A percentile compares a stretch with the other conserved stretches of the same genome.
phyloP scores from a whole-genome alignment of 2,797 vertebrate genomes.

The Leucoraja ocellata region DNA sequence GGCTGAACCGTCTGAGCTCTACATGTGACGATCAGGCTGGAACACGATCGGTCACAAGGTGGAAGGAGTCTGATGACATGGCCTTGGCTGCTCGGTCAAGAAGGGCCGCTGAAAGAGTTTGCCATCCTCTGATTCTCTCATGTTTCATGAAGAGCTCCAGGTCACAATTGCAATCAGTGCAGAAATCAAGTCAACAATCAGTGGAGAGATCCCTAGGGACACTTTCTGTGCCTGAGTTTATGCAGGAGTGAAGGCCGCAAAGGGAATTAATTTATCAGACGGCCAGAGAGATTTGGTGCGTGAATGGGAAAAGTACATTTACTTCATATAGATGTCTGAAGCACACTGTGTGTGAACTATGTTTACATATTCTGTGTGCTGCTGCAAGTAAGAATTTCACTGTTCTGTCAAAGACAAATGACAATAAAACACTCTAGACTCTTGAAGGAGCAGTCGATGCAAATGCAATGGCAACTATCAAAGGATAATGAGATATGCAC shows the following conservation, averaged over 20 bases:
- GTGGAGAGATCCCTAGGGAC: background rate
- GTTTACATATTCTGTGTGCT: no score
- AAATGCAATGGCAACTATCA: no score
- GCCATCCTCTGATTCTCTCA: background rate
- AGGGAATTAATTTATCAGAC: background rate
- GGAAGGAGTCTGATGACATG: background rate
- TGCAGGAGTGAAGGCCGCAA: background rate
- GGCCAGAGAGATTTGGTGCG: background rate
- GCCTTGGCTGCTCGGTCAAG: background rate
- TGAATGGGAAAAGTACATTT: background rate
- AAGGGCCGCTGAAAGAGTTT: background rate
- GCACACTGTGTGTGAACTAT: no score
- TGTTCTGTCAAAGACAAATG: no score
- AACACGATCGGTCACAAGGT: no score
- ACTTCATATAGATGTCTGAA: no score
- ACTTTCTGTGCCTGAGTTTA: background rate
- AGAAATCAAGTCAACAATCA: background rate
- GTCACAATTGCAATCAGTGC: background rate
- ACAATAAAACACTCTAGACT: no score
- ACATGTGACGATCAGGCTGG: background rate
- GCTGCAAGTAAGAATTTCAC: no score
- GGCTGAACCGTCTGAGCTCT: background rate
- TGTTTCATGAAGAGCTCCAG: background rate
- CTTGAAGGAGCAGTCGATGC: no score
- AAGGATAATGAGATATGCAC: no score